Conservation (phyloP, 2,113 vertebrate species). For the Alligator sinensis region DNA sequence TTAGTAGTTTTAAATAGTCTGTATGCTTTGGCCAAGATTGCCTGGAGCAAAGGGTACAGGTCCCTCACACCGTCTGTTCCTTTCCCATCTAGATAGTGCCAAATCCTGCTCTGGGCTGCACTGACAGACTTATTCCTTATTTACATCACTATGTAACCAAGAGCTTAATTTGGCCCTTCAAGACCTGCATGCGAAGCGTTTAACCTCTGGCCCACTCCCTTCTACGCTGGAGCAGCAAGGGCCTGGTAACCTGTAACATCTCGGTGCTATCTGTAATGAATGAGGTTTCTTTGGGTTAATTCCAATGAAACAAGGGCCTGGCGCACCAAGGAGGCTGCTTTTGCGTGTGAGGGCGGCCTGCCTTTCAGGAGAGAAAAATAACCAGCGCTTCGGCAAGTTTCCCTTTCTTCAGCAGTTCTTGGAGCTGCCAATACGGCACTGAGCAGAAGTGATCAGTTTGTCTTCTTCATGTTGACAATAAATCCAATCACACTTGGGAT, state of each 20-base stretch:
- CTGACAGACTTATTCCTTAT: rapidly evolving
- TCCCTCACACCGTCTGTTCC: neutral
- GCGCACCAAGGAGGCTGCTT: neutral
- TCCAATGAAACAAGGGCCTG: neutral
- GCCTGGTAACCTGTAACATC: neutral
- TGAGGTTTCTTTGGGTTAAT: neutral
- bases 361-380: neutral
- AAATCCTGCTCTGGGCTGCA: neutral
- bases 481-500: constrained; percentile 85
- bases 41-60: neutral
- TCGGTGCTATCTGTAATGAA: neutral
- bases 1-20: neutral
- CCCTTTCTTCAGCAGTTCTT: constrained; percentile 82
- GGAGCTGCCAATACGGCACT: constrained; percentile 80
- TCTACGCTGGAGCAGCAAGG: rapidly evolving
- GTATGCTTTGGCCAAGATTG: neutral
- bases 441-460: constrained; percentile 77
- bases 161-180: rapidly evolving
- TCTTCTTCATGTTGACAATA: constrained; percentile 80
- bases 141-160: neutral
- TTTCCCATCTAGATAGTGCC: neutral
- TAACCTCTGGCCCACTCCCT: neutral
- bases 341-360: neutral
- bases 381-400: constrained; percentile 44
- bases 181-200: rapidly evolving